Evolutionary conservation across 2,797 vertebrate genomes (phyloP), one percentile per base, ranked within the genome.

Genomic region (Poeciliopsis presidionis): DNA sequence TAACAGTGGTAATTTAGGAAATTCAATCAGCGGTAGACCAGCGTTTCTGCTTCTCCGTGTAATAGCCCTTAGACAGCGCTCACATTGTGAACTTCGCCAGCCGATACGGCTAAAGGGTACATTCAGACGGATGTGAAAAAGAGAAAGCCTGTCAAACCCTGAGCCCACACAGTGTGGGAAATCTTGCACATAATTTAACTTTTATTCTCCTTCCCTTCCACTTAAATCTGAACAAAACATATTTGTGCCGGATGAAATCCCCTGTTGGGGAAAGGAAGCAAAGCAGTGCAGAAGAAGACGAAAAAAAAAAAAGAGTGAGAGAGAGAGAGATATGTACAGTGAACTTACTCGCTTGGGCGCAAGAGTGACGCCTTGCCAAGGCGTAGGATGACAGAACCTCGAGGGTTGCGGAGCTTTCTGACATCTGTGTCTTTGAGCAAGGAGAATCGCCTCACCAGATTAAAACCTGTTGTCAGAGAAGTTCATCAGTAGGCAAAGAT

Each of bases 401-500:
- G 93, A 0, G 96, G 87, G 86, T 96, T 97, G 12, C 92, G 96
- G 86, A 98, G 96, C 91, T 97, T 99, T 93, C 99, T 99, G 89
- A 99, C 81, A 72, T 97, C 94, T 0, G 95, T 83, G 59, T 90
- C 97, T 95, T 96, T 98, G 89, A 97, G 90, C 90, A 99, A 94
- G 39, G 94, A 96, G 73, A 99, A 98, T 71, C 95, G 94, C 72
- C 94, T 96, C 72, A 98, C 96, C 87, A 99, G 93, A 94, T 97
- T 98, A 94, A 98, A 99, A 84, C 98, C 98, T 99, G 92, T 43
- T 28, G 79, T 86, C 16, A 65, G 76, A 84, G 20, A 7, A 55
- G 82, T 59, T 71, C 11, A 74, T 92, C 70, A 91, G 76, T 61
- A 75, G 47, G 57, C 25, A 70, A 22, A 22, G 13, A 4, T 25